A percentile compares a stretch with the other conserved stretches of the same genome.
Evolutionary conservation across 2,113 vertebrate genomes (phyloP).

Genomic region (Cavia porcellus): DNA sequence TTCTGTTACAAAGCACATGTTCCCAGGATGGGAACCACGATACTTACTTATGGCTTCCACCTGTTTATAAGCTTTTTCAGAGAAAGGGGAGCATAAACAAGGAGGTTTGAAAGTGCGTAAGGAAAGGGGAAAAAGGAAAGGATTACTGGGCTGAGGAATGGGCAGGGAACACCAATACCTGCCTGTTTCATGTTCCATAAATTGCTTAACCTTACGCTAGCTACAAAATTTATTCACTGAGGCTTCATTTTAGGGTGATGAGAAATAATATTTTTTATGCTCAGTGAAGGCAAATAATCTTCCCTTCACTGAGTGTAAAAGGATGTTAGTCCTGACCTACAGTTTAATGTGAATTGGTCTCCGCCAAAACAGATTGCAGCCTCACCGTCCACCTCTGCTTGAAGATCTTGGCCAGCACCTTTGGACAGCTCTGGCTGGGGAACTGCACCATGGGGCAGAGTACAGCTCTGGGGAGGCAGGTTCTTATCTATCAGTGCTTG

Average conservation of each 20-base stretch:
- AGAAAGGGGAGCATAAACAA: neutral
- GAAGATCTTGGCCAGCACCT: too few relatives aligned
- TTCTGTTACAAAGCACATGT: neutral
- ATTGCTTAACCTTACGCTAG: neutral
- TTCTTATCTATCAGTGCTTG: neutral
- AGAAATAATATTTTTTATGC: neutral
- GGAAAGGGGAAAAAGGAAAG: fast-evolving
- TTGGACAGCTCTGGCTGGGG: too few relatives aligned
- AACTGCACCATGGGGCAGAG: fast-evolving
- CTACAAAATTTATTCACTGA: neutral
- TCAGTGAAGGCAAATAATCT: neutral
- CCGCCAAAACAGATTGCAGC: neutral
- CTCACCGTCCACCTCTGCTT: neutral
- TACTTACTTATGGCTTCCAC: neutral
- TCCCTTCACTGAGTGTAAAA: neutral
- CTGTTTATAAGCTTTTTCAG: neutral
- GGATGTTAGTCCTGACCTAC: neutral
- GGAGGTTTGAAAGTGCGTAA: neutral
- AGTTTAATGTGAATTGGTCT: neutral
- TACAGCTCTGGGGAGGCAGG: neutral
- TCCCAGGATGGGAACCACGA: neutral
- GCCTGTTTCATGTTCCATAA: neutral
- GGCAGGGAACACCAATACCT: neutral
- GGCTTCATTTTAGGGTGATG: neutral
- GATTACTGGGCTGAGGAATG: neutral